A percentile compares a stretch with the other conserved stretches of the same genome.
Evolutionary conservation across 2,113 vertebrate genomes (phyloP).

Genomic region (Synchiropus splendidus): DNA sequence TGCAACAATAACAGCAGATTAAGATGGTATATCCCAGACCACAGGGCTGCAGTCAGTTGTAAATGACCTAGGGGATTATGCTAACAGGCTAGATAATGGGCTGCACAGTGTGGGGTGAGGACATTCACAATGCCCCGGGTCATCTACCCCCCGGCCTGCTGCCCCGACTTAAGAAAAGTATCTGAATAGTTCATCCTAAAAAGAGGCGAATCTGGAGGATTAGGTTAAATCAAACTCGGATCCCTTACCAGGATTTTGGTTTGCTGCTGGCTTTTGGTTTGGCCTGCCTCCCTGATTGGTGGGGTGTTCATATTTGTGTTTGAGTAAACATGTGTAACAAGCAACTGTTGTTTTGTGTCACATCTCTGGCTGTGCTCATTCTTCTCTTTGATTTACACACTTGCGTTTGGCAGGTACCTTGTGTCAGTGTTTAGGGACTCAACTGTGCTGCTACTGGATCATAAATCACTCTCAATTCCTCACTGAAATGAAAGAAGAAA

Average conservation of each 20-base stretch:
- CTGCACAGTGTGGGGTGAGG: conserved; percentile 30
- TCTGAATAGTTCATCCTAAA: background rate
- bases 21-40: conserved; percentile 48
- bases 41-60: conserved; percentile 46
- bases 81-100: conserved; percentile 45
- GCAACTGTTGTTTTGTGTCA: conserved; percentile 21
- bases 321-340: conserved; percentile 23
- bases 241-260: conserved; percentile 3
- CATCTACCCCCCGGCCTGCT: conserved; percentile 12
- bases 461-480: conserved; percentile 15
- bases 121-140: conserved; percentile 28
- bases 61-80: conserved; percentile 58
- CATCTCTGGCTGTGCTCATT: conserved; percentile 31
- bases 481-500: conserved; percentile 1
- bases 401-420: conserved; percentile 24
- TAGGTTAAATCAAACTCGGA: background rate
- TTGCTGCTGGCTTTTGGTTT: conserved; percentile 3
- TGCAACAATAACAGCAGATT: conserved; percentile 58
- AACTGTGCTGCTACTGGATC: conserved; percentile 21
- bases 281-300: conserved; percentile 9
- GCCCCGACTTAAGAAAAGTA: conserved; percentile 7
- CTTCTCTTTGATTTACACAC: conserved; percentile 51
- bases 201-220: background rate
- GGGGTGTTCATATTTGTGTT: conserved; percentile 3
- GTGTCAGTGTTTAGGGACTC: conserved; percentile 29